phyloP scores from a whole-genome alignment of 2,888 invertebrate genomes.

The Campoplex nolae region DNA sequence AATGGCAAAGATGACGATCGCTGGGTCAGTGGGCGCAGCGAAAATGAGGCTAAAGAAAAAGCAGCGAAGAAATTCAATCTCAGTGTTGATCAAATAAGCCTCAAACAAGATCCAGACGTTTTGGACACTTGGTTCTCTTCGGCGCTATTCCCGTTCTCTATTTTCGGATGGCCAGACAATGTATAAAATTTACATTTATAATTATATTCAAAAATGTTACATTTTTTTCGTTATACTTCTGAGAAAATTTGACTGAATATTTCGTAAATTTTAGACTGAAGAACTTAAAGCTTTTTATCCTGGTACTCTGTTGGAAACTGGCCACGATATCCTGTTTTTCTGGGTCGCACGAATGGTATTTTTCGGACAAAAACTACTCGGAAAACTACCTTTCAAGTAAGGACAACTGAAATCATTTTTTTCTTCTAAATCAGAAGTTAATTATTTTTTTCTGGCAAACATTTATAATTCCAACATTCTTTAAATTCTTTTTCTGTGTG shows the following conservation, averaged over 20 bases:
- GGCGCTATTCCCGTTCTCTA: conserved; percentile 97
- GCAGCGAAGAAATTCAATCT: conserved; percentile 90
- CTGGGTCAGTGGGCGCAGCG: conserved; percentile 86
- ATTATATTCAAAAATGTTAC: background rate
- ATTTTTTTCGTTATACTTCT: background rate
- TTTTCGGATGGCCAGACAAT: conserved; percentile 98
- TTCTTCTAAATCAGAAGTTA: background rate
- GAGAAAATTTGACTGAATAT: background rate
- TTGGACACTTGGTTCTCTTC: conserved; percentile 99
- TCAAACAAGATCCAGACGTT: conserved; percentile 96
- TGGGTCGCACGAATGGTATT: conserved; percentile 99
- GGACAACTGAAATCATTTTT: conserved; percentile 4
- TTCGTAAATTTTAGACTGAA: conserved; percentile 84
- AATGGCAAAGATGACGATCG: conserved; percentile 84
- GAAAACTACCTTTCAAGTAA: conserved; percentile 95
- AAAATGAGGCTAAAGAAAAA: conserved; percentile 92
- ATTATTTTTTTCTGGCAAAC: conserved; percentile 22
- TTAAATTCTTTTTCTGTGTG: no score
- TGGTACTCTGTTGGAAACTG: conserved; percentile 96
- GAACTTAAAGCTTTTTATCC: conserved; percentile 95
- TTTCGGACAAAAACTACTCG: conserved; percentile 95
- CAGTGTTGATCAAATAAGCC: conserved; percentile 86
- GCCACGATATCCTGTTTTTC: conserved; percentile 99
- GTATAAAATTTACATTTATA: conserved; percentile 81
- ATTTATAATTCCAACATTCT: no score